Evolutionary conservation across 2,113 vertebrate species (phyloP).

Genomic region (Macquaria australasica): DNA sequence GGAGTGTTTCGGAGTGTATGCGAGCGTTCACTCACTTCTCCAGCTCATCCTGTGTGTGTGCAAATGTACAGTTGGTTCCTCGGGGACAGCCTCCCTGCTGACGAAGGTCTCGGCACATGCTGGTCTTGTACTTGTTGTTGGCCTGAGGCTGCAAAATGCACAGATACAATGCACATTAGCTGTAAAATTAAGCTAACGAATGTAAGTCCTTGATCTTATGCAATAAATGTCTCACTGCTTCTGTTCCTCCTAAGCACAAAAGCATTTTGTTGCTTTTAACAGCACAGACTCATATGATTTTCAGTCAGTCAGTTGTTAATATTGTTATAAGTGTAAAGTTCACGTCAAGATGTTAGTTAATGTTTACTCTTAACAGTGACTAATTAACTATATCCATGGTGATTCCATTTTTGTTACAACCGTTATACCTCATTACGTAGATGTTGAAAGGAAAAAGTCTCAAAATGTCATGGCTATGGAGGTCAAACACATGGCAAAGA

Average conservation of each 20-base stretch:
- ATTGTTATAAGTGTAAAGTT: constrained; percentile 1
- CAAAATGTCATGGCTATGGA: neutral
- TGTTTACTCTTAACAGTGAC: neutral
- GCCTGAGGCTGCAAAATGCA: constrained; percentile 88
- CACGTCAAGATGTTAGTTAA: neutral
- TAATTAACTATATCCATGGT: neutral
- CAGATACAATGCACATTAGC: neutral
- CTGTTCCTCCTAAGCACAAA: neutral
- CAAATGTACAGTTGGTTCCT: constrained; percentile 96
- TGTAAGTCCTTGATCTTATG: neutral
- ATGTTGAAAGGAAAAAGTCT: neutral
- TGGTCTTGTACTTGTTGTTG: constrained; percentile 99
- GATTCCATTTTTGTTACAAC: neutral
- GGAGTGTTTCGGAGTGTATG: neutral
- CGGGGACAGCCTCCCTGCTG: constrained; percentile 96
- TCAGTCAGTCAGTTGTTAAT: too few species aligned
- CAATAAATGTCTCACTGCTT: neutral
- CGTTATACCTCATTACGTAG: neutral
- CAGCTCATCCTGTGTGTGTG: constrained; percentile 97
- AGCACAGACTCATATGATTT: neutral
- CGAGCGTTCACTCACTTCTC: constrained; percentile 90
- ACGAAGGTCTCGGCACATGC: constrained; percentile 96
- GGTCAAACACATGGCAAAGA: neutral
- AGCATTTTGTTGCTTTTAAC: neutral
- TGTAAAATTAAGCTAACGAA: neutral